These are phyloP conservation scores for Ranitomeya imitator DNA, from an alignment of 2,113 vertebrate species.

Conservation along the genomic window DNA sequence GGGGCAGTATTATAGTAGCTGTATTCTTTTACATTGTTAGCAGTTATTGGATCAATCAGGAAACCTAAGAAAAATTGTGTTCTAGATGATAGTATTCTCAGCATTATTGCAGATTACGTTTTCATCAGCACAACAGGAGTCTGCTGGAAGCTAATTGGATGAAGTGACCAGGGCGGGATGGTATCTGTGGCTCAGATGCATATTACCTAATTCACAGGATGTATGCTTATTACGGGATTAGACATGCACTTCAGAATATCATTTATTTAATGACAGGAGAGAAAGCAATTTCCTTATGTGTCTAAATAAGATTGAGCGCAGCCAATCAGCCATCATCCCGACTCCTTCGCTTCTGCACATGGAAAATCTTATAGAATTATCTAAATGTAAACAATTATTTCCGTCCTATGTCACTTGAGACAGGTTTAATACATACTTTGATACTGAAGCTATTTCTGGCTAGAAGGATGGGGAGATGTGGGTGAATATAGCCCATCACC, in stretches of 20 bases:
- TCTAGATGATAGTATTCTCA: neutral
- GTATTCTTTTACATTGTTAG: neutral
- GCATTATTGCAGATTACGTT: neutral
- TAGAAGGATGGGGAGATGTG: neutral
- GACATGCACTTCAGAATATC: slow-evolving; percentile 27
- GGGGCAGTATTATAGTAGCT: neutral
- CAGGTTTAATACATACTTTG: neutral
- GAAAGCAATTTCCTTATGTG: slow-evolving; percentile 36
- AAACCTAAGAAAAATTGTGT: neutral
- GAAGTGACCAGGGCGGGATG: neutral
- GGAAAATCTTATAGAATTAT: neutral
- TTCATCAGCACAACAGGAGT: neutral
- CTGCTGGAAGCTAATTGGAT: neutral
- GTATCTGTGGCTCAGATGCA: slow-evolving; percentile 26
- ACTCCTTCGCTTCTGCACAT: neutral
- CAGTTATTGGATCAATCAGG: neutral
- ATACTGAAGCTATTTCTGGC: neutral
- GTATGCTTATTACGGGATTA: slow-evolving; percentile 29
- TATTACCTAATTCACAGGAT: slow-evolving; percentile 28
- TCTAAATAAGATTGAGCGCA: slow-evolving; percentile 33
- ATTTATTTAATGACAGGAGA: slow-evolving; percentile 7
- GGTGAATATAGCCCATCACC: neutral
- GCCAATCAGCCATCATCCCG: neutral
- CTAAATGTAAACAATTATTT: neutral
- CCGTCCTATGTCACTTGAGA: neutral